Evolutionary conservation across 2,888 invertebrate species (phyloP), one percentile per base, ranked within the genome.

Genomic region (Nipponacmea schrenckii): DNA sequence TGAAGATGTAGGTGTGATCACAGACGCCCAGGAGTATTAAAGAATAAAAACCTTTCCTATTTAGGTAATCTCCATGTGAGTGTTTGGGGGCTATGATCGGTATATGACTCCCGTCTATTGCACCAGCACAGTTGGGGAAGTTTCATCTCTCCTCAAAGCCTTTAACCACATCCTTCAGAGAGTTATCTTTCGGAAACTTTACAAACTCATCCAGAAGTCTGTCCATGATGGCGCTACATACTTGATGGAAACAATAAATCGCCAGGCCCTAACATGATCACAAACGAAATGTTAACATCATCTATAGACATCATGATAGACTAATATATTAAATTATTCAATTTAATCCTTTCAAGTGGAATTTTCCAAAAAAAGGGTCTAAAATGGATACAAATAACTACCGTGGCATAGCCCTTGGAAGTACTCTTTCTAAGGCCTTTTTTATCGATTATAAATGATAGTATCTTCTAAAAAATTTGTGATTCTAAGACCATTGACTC

Each of bases 51-150:
- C 64, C 65, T 31, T 71, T 74, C 17, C 74, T 39, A 44, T 76
- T 76, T 39, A 62, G 62, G 46, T 74, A 74, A 62, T 74, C 73
- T 12, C 45, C 63, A 45, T 31, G 64, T 46, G 62, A n/a, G 8
- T 74, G 45, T 20, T 26, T 15, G 20, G 71, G 74, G 14, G 71
- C 74, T 26, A 65, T 45, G 39, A 71, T 74, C 1, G 71, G 71
- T 20, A 76, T 65, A 45, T 71, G 76, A 8, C 67, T 71, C 15
- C 71, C 74, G 72, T 74, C 74, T 26, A 75, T 65, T n/a, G 70
- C 75, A 17, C 75, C 70, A 4, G 71, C 71, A 62, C 68, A 65
- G 31, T 71, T 67, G 26, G 71, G 74, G 63, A 75, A 75, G 26
- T 69, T 63, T 64, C 64, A 71, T 46, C 24, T 45, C n/a, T 62